These are phyloP conservation scores for Gerosis bhagava DNA, from an alignment of 2,888 invertebrate species.

Conservation along the genomic window DNA sequence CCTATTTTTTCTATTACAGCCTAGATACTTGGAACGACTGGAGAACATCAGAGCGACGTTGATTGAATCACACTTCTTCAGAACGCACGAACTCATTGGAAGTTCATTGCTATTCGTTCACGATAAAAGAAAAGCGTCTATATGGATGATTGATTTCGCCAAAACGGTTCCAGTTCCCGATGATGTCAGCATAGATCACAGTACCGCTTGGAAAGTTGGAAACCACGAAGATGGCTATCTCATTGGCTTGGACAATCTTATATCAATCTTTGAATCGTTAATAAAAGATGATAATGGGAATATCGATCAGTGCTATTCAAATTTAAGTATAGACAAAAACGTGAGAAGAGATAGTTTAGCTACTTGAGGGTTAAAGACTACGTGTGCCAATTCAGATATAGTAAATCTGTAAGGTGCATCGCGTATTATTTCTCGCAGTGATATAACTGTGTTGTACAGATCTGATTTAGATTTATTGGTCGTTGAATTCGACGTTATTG, in stretches of 20 bases:
- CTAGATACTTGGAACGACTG: conserved; percentile 92
- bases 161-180: conserved; percentile 94
- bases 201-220: conserved; percentile 94
- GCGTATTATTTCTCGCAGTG: conserved; percentile 21
- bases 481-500: conserved; percentile 26
- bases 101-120: conserved; percentile 97
- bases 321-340: conserved; percentile 61
- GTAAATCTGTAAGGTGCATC: conserved; percentile 30
- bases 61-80: conserved; percentile 94
- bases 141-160: conserved; percentile 99
- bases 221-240: conserved; percentile 98
- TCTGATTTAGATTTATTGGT: conserved; percentile 23
- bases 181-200: conserved; percentile 89
- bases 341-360: conserved; percentile 65
- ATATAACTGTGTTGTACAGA: conserved; percentile 26
- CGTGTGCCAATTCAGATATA: conserved; percentile 29
- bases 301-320: conserved; percentile 60
- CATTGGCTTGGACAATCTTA: conserved; percentile 94
- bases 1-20: conserved; percentile 76
- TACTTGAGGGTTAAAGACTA: conserved; percentile 56
- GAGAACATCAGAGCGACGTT: conserved; percentile 92
- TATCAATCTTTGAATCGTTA: conserved; percentile 90
- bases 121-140: conserved; percentile 92
- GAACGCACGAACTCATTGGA: conserved; percentile 96
- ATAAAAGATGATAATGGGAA: conserved; percentile 71